Conservation (phyloP, 1,140 invertebrate genomes). For the Daktulosphaira vitifoliae region DNA sequence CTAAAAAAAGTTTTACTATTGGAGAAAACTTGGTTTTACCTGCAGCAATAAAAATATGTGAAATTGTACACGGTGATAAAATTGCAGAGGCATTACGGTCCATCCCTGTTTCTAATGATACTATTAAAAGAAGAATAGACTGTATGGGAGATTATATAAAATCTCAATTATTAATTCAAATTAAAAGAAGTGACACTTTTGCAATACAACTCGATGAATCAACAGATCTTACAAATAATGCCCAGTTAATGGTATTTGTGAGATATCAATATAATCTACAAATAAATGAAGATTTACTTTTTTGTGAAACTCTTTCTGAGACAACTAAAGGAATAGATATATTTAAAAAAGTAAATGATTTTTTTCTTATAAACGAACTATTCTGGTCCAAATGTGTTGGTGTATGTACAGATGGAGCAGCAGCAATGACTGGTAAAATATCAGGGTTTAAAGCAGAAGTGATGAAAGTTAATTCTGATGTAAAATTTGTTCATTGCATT, state of each 20-base stretch:
- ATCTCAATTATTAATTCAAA: background rate
- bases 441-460: slow-evolving; percentile 4
- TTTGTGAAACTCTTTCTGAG: background rate
- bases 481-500: too few relatives aligned
- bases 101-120: slow-evolving; percentile 4
- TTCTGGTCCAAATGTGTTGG: slow-evolving; percentile 4
- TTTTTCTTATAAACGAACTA: background rate
- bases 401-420: slow-evolving; percentile 7
- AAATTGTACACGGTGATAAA: background rate
- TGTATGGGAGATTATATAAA: background rate
- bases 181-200: background rate
- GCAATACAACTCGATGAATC: slow-evolving; percentile 6
- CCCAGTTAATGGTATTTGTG: background rate
- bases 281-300: slow-evolving; percentile 19
- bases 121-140: slow-evolving; percentile 17
- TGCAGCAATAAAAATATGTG: slow-evolving; percentile 15
- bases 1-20: slow-evolving; percentile 36
- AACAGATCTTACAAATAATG: slow-evolving; percentile 7
- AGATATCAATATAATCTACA: background rate
- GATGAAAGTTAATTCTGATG: too few relatives aligned
- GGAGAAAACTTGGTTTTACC: slow-evolving; percentile 35
- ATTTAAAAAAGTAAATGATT: too few relatives aligned
- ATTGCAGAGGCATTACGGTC: background rate
- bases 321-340: slow-evolving; percentile 1
- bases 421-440: slow-evolving; percentile 7